Evolutionary conservation across 2,113 vertebrate species (phyloP), one percentile per base, ranked within the genome.

Genomic region (Penelope pileata): DNA sequence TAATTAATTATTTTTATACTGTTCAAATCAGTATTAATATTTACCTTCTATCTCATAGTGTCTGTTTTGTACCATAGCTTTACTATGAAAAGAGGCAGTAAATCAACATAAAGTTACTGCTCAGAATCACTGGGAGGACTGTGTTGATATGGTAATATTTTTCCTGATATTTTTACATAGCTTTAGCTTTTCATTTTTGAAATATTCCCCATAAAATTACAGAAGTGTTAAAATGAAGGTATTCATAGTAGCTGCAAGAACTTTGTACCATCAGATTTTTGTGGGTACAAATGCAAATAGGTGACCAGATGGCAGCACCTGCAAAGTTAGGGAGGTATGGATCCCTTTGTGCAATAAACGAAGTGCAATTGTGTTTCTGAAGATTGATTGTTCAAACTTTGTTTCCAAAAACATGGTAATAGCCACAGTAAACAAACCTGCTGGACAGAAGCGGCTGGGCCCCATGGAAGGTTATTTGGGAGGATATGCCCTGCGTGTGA

Each of bases 251-350:
- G 72, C 59, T 80, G 67, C 16, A 77, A 80, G 70, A 66, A 40
- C 38, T 73, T 42, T 66, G 15, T 74, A 48, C 43, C 29, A 29
- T 42, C 23, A 38, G 53, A 7, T 85, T 93, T 88, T 79, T 51
- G 45, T 62, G 85, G 78, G 79, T 63, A 42, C 72, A 30, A 11
- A 27, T 26, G 81, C n/a, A 54, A 14, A 58, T 63, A 16, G 2
- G 9, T 6, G 69, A 93, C 34, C 92, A 95, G 88, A 81, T 88
- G 64, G 90, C 16, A 59, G 40, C 76, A 90, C 68, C 88, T 95
- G 94, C 63, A 34, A 38, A 68, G 47, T 77, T 95, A 21, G 56
- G 83, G 86, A 50, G 63, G 43, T 75, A 51, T 11, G 13, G 2
- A 40, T 83, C 53, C 42, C 59, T 86, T 16, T 43, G 51, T 79